phyloP scores from a whole-genome alignment of 2,888 invertebrate genomes.

The Ophion ellenae region DNA sequence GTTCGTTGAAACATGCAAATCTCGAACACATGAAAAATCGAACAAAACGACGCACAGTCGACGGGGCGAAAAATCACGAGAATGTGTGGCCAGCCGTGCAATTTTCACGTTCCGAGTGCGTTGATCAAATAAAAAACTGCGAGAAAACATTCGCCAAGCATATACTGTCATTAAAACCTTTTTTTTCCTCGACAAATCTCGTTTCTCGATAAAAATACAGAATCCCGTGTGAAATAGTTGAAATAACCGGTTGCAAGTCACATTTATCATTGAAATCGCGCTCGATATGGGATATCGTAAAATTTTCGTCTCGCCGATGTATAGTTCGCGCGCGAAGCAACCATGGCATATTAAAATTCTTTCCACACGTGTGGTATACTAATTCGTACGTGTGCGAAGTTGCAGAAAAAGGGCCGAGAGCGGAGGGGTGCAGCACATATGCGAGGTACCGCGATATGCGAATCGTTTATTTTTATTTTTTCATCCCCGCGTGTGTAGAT shows the following conservation, averaged over 20 bases:
- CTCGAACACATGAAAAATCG: too few species aligned
- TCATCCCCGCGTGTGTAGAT: constrained; percentile 74
- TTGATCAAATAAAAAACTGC: too few species aligned
- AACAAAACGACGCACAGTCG: too few species aligned
- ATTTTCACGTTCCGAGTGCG: neutral
- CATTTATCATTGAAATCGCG: neutral
- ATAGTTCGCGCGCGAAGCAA: constrained; percentile 11
- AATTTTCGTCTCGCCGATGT: constrained; percentile 6
- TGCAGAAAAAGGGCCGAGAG: neutral
- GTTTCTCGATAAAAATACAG: too few species aligned
- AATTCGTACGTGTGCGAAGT: constrained; percentile 11
- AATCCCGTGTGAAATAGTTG: neutral
- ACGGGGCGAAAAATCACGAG: too few species aligned
- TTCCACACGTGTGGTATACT: constrained; percentile 8
- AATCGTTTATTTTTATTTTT: constrained; percentile 75
- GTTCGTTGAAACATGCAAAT: too few species aligned
- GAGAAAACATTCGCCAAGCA: too few species aligned
- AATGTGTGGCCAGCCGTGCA: too few species aligned
- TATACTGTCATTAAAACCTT: too few species aligned
- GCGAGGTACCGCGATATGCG: constrained; percentile 77
- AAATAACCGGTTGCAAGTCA: neutral
- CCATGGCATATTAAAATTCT: constrained; percentile 26
- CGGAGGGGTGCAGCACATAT: constrained; percentile 66
- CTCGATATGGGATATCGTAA: neutral
- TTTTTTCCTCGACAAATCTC: too few species aligned